Percentiles rank a stretch among this genome's conserved stretches.
Evolutionary conservation across 2,113 vertebrate genomes (phyloP).

Genomic region (Cinclus mexicanus): DNA sequence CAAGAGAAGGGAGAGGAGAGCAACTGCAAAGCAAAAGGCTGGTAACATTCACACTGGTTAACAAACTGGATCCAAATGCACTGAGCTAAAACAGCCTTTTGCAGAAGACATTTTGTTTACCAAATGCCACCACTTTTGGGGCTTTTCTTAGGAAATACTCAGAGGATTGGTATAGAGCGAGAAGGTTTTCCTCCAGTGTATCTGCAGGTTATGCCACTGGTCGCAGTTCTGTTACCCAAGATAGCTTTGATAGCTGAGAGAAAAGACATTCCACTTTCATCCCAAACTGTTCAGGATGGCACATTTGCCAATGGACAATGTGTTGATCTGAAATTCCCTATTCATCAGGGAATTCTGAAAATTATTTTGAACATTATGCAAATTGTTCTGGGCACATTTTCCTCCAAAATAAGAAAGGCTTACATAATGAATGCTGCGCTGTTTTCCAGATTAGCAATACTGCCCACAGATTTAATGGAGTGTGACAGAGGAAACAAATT

Average conservation of each 20-base stretch:
- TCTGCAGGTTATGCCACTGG: neutral
- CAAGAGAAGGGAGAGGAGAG: neutral
- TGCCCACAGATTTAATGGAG: constrained; percentile 56
- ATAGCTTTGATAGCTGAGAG: neutral
- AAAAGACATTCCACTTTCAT: neutral
- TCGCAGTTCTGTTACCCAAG: neutral
- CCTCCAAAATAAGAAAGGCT: constrained; percentile 45
- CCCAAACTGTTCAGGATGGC: neutral
- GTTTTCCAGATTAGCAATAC: constrained; percentile 56
- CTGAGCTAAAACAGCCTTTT: neutral
- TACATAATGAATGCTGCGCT: constrained; percentile 26
- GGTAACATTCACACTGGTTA: neutral
- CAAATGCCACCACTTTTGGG: neutral
- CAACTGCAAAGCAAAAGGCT: neutral
- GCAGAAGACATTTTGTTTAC: neutral
- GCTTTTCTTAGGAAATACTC: neutral
- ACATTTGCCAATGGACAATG: neutral
- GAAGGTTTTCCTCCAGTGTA: neutral
- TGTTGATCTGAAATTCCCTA: constrained; percentile 8
- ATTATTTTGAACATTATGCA: constrained; percentile 50
- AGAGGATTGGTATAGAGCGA: neutral
- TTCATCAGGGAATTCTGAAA: constrained; percentile 16
- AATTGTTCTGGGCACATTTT: constrained; percentile 61
- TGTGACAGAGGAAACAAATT: constrained; percentile 57
- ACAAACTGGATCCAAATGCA: neutral